These are phyloP conservation scores for Boleophthalmus pectinirostris DNA, from an alignment of 2,113 vertebrate species.

Conservation along the genomic window DNA sequence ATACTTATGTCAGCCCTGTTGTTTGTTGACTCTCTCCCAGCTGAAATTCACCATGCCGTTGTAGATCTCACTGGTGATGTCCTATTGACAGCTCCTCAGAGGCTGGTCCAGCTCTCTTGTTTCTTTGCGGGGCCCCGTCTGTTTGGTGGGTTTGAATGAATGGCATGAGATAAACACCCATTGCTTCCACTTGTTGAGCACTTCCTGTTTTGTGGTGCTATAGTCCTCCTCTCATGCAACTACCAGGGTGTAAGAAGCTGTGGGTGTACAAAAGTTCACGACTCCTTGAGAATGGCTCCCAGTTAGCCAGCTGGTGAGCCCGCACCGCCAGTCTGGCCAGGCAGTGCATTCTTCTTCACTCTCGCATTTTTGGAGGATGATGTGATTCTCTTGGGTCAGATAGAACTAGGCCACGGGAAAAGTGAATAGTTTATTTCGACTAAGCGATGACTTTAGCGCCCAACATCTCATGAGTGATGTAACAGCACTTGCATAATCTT, in stretches of 20 bases:
- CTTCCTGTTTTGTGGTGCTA: conserved; percentile 81
- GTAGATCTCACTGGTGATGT: conserved; percentile 39
- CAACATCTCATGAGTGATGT: conserved; percentile 33
- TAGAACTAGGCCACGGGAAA: conserved; percentile 53
- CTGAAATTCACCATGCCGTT: conserved; percentile 24
- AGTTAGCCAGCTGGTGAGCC: conserved; percentile 57
- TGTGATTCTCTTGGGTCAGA: conserved; percentile 59
- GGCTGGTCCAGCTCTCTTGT: conserved; percentile 26
- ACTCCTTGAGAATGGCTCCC: conserved; percentile 68
- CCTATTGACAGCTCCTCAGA: conserved; percentile 12
- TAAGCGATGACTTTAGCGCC: conserved; percentile 35
- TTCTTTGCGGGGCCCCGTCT: conserved; percentile 35
- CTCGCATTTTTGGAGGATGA: conserved; percentile 74
- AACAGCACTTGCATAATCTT: conserved; percentile 8
- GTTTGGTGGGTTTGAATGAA: conserved; percentile 62
- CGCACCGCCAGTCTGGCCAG: conserved; percentile 43
- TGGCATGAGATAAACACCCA: conserved; percentile 75
- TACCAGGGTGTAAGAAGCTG: conserved; percentile 62
- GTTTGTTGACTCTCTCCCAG: conserved; percentile 41
- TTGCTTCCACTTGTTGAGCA: conserved; percentile 72
- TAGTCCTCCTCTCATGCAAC: conserved; percentile 68
- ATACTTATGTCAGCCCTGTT: not conserved
- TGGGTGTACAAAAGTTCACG: conserved; percentile 77
- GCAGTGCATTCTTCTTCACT: conserved; percentile 62
- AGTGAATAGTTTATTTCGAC: conserved; percentile 47